Evolutionary conservation across 2,113 vertebrate genomes (phyloP).

Genomic region (Glareola pratincola): DNA sequence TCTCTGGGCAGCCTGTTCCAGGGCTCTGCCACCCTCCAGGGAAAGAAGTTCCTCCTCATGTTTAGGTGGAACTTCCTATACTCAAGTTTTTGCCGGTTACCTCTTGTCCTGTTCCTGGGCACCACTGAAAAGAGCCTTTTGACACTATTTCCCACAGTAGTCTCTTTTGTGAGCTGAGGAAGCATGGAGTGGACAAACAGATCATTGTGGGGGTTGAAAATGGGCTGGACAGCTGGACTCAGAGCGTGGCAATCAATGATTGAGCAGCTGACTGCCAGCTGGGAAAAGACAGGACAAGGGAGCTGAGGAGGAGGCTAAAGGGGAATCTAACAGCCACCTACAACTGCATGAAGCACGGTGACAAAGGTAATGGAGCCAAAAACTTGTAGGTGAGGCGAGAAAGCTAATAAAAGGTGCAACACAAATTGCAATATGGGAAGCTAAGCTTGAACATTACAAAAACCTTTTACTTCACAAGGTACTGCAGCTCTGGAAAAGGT

Average conservation of each 20-base stretch:
- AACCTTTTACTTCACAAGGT: background rate
- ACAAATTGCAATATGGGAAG: background rate
- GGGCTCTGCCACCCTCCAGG: too few relatives aligned
- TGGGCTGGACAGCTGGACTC: conserved; percentile 5
- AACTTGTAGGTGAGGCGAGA: background rate
- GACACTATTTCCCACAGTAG: background rate
- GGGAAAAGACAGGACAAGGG: background rate
- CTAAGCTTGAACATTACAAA: background rate
- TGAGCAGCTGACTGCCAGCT: background rate
- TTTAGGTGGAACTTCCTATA: too few relatives aligned
- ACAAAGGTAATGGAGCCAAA: background rate
- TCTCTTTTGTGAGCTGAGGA: background rate
- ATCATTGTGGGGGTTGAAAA: background rate
- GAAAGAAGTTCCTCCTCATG: too few relatives aligned
- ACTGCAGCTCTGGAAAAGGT: background rate
- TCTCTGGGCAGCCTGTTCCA: too few relatives aligned
- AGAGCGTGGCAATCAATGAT: background rate
- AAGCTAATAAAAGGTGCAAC: background rate
- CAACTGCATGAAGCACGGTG: background rate
- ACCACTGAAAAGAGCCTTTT: background rate
- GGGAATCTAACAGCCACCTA: background rate
- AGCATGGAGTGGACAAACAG: background rate
- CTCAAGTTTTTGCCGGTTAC: too few relatives aligned
- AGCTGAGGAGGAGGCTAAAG: background rate
- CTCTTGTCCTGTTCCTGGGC: too few relatives aligned